Conservation (phyloP, 2,888 invertebrate species). For the Sisyra terminalis region DNA sequence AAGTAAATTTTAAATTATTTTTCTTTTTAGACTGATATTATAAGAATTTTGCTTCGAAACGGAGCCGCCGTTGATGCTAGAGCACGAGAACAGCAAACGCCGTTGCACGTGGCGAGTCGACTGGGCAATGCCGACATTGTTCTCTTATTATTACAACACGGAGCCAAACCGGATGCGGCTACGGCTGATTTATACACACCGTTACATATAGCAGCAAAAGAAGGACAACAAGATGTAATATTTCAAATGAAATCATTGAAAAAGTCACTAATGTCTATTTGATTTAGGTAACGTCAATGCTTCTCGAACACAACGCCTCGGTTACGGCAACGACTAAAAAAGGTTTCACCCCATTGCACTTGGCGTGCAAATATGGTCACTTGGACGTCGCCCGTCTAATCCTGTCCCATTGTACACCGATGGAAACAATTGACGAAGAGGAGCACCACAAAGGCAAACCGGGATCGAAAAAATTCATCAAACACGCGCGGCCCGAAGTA, state of each 20-base stretch:
- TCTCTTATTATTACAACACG: constrained; percentile 83
- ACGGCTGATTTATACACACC: constrained; percentile 95
- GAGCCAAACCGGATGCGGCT: constrained; percentile 72
- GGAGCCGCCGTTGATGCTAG: constrained; percentile 59
- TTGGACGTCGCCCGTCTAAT: constrained; percentile 74
- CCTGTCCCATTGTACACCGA: constrained; percentile 68
- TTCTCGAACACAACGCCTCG: constrained; percentile 82
- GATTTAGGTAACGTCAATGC: constrained; percentile 65
- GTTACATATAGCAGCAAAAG: constrained; percentile 93
- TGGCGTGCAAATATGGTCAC: constrained; percentile 96
- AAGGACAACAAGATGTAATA: constrained; percentile 70
- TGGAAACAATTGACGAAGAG: constrained; percentile 9
- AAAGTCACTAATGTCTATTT: too few relatives aligned
- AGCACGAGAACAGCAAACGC: constrained; percentile 84
- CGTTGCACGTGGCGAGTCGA: constrained; percentile 88
- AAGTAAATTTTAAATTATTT: constrained; percentile 5
- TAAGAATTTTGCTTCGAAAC: constrained; percentile 84
- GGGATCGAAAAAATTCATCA: neutral
- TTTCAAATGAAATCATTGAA: neutral
- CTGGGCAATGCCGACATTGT: constrained; percentile 95
- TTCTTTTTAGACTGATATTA: constrained; percentile 60
- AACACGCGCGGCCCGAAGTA: neutral
- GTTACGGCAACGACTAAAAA: constrained; percentile 85
- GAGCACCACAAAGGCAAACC: neutral
- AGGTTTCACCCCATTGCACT: constrained; percentile 92